phyloP scores from a whole-genome alignment of 2,888 invertebrate genomes.

The Nebria salina region DNA sequence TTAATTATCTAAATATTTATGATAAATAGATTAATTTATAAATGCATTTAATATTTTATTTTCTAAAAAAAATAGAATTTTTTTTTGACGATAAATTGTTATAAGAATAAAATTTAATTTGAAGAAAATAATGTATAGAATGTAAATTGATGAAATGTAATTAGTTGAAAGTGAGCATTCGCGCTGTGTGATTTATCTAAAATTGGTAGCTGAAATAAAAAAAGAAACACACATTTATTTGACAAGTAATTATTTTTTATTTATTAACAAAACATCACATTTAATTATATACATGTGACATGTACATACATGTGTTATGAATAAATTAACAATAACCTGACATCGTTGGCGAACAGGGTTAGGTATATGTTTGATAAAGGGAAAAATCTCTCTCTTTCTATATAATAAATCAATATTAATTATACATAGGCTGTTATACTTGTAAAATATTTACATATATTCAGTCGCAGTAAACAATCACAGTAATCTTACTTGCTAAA shows the following conservation, averaged over 20 bases:
- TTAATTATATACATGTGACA: constrained; percentile 44
- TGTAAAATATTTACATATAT: constrained; percentile 38
- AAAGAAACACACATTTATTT: constrained; percentile 26
- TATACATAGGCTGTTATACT: constrained; percentile 5
- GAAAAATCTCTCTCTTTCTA: background rate
- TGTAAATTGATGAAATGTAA: background rate
- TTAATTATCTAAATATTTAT: no score
- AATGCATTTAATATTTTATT: no score
- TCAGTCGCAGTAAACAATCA: constrained; percentile 44
- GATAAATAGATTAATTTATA: no score
- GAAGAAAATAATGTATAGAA: no score
- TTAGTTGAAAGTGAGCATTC: background rate
- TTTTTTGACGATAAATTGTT: no score
- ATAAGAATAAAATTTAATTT: no score
- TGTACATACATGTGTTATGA: constrained; percentile 38
- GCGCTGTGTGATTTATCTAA: background rate
- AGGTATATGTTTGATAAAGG: constrained; percentile 7
- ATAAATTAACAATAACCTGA: constrained; percentile 43
- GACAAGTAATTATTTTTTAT: constrained; percentile 43
- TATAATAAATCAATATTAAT: constrained; percentile 8
- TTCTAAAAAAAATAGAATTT: no score
- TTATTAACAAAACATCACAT: constrained; percentile 46
- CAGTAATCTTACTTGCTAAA: constrained; percentile 41
- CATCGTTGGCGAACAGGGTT: constrained; percentile 8
- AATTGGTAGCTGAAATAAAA: constrained; percentile 6